These are phyloP conservation scores for Ephestia elutella DNA, from an alignment of 1,140 invertebrate genomes.

Conservation along the genomic window DNA sequence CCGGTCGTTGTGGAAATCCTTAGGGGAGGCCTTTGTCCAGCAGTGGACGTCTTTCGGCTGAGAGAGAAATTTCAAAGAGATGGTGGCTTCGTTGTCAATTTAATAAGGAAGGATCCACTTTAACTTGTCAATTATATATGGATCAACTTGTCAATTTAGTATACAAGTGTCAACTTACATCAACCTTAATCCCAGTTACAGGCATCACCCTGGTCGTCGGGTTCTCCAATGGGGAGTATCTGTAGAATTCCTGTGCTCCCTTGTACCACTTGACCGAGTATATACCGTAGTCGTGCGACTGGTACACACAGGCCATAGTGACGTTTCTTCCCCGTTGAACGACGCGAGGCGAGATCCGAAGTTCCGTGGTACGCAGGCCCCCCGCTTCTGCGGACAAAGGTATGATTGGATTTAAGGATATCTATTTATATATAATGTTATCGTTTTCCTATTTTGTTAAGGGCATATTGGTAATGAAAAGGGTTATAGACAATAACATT, in stretches of 20 bases:
- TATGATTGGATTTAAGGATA: background rate
- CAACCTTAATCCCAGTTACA: constrained; percentile 61
- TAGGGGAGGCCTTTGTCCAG: too few species aligned
- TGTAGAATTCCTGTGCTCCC: constrained; percentile 85
- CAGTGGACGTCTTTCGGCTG: too few species aligned
- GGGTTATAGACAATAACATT: too few species aligned
- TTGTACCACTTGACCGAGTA: constrained; percentile 90
- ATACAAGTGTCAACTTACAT: constrained; percentile 42
- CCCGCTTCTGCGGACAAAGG: constrained; percentile 57
- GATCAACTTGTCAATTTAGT: background rate
- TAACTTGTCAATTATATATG: background rate
- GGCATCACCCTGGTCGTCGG: constrained; percentile 52
- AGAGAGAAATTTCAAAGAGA: too few species aligned
- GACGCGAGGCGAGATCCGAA: constrained; percentile 57
- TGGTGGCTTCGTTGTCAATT: too few species aligned
- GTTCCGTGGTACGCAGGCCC: constrained; percentile 58
- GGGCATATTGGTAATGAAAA: too few species aligned
- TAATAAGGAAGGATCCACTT: too few species aligned
- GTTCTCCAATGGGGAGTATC: constrained; percentile 79
- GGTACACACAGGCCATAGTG: constrained; percentile 66
- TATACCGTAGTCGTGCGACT: constrained; percentile 74
- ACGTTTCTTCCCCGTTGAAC: constrained; percentile 66
- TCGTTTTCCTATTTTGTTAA: constrained; percentile 7
- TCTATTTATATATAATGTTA: too few species aligned
- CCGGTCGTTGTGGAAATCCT: too few species aligned